These are phyloP conservation scores for Petrocephalus schoutedeni DNA, from an alignment of 2,797 vertebrate species.

Conservation along the genomic window DNA sequence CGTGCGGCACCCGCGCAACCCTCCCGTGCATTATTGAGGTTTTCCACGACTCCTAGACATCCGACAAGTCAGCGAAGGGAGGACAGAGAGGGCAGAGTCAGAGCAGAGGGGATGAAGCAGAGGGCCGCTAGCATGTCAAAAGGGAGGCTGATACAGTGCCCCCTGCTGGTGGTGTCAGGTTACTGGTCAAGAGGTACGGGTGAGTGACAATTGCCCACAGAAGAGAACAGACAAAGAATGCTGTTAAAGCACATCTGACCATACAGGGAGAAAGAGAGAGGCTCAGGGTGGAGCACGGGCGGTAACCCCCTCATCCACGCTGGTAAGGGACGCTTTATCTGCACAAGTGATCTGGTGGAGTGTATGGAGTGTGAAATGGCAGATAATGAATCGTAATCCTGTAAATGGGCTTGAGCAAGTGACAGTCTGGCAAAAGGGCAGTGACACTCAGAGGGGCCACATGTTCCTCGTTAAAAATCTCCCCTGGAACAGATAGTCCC, in stretches of 20 bases:
- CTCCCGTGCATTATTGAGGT: neutral
- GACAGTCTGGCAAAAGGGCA: slow-evolving; percentile 6
- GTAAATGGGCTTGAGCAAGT: slow-evolving; percentile 11
- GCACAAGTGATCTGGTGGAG: slow-evolving; percentile 28
- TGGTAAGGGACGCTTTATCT: neutral
- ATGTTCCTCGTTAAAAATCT: slow-evolving; percentile 1
- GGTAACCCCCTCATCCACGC: neutral
- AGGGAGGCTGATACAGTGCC: neutral
- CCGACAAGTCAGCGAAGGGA: neutral
- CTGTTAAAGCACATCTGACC: neutral
- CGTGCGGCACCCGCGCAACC: neutral
- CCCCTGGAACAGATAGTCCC: neutral
- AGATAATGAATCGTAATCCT: slow-evolving; percentile 35
- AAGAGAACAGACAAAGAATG: neutral
- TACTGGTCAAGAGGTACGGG: neutral
- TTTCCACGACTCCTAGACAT: neutral
- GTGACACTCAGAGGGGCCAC: neutral
- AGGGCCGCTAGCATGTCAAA: neutral
- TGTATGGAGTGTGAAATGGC: slow-evolving; percentile 35
- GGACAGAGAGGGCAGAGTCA: slow-evolving; percentile 4
- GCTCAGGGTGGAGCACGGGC: neutral
- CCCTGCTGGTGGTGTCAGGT: slow-evolving; percentile 2
- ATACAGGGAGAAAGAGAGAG: neutral
- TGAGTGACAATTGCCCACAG: neutral
- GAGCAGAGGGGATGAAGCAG: neutral